A percentile compares a stretch with the other conserved stretches of the same genome.
Conservation (phyloP, 1,140 invertebrate species). For the Samia ricini region DNA sequence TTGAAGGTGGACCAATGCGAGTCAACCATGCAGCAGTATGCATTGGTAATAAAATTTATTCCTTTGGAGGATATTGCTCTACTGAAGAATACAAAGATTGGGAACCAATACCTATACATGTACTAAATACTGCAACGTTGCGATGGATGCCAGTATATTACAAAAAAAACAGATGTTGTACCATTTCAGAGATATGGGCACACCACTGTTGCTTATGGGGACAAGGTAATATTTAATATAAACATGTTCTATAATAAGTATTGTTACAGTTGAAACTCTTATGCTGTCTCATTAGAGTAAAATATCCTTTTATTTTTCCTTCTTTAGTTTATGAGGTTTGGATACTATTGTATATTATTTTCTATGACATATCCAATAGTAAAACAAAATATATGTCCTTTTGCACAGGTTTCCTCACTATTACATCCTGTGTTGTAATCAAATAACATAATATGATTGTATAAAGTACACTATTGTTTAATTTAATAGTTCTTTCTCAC, state of each 20-base stretch:
- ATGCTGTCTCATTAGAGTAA: no score
- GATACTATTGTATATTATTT: no score
- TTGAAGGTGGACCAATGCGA: slow-evolving; percentile 88
- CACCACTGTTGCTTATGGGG: slow-evolving; percentile 87
- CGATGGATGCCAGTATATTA: slow-evolving; percentile 76
- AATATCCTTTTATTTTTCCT: no score
- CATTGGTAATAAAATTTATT: slow-evolving; percentile 89
- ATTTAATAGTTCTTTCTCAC: no score
- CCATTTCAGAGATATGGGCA: slow-evolving; percentile 87
- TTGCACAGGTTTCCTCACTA: no score
- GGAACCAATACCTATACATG: slow-evolving; percentile 91
- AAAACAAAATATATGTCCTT: no score
- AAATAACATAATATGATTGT: no score
- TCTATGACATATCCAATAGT: no score
- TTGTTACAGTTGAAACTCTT: no score
- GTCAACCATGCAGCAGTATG: slow-evolving; percentile 95
- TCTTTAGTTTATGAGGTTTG: no score
- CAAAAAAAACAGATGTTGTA: slow-evolving; percentile 40
- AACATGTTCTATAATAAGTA: not conserved
- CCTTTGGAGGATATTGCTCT: slow-evolving; percentile 94
- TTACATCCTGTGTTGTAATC: no score
- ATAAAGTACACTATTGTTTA: no score
- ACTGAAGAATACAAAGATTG: slow-evolving; percentile 82
- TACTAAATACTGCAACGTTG: slow-evolving; percentile 87
- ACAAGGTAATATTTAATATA: slow-evolving; percentile 79